Base-by-base conservation (phyloP, 1,140 invertebrate genomes). In the Papilio helenus region DNA sequence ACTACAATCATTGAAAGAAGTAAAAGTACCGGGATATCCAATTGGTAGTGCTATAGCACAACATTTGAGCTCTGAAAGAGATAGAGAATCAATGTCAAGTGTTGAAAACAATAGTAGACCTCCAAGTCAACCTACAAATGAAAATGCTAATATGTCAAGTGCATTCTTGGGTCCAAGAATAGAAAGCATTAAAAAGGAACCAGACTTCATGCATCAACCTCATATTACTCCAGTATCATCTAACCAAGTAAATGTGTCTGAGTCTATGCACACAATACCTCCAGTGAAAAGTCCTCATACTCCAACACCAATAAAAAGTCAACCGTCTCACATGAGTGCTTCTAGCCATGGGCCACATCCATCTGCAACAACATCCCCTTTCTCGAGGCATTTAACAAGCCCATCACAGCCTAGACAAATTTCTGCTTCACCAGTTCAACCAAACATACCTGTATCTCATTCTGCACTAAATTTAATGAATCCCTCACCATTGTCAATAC, bases 21-120 rank as follows among this genome's bases (percentile, higher is more conserved):
- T 98, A 0, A 97, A 97, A 95, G 97, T 97, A 4, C 97, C 97
- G 51, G 97, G 97, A 16, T 98, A 97, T 87, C 95, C 95, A 49
- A 92, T 94, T 81, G 93, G 93, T 79, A 94, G 92, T 91, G 88
- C 93, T 49, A 93, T 94, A 86, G 91, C 93, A 79, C 93, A 94
- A 81, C 92, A 94, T 86, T 86, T 93, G 77, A 93, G 87, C 79
- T 89, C 92, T 23, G 93, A 94, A 84, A 88, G 93, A 82, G 93
- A 94, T 79, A 90, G 93, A 83, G 93, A 94, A 83, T 93, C 92
- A 44, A 90, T 93, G 71, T 91, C 93, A 79, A 93, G 90, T 87
- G 92, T 94, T 39, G 90, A 94, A 85, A 92, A 93, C 79, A 94
- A 88, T 73, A 94, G 91, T 74, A 86, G 92, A 79, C 92, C 93